These are phyloP conservation scores for Lacerta bilineata DNA, from an alignment of 2,797 vertebrate species.

Conservation along the genomic window DNA sequence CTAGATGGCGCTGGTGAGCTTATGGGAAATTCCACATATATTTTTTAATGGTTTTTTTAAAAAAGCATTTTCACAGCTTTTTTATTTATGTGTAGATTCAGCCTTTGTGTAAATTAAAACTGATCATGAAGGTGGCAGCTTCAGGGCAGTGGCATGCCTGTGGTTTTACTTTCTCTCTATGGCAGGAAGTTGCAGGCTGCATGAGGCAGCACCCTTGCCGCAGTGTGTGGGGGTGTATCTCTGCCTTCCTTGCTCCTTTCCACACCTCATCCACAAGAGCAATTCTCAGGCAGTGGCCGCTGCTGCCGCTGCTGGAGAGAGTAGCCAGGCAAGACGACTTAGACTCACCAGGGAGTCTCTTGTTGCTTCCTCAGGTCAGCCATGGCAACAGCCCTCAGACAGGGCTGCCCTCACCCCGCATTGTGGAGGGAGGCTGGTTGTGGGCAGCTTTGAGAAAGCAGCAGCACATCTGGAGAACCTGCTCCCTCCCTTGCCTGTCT, in stretches of 20 bases:
- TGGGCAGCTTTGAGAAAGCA: not conserved
- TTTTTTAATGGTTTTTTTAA: too few species aligned
- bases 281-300: not conserved
- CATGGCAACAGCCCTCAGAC: not conserved
- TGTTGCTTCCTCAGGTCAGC: not conserved
- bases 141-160: not conserved
- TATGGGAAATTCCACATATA: too few species aligned
- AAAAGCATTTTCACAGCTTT: too few species aligned
- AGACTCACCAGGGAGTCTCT: too few species aligned
- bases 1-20: too few species aligned
- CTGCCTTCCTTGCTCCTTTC: not conserved
- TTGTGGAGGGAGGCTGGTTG: too few species aligned
- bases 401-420: not conserved
- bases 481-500: not conserved
- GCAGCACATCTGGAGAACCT: not conserved
- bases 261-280: not conserved
- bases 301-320: not conserved
- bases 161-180: not conserved
- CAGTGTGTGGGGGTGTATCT: too few species aligned
- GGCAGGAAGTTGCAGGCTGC: not conserved
- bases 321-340: not conserved
- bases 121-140: not conserved
- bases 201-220: not conserved
- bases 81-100: too few species aligned
- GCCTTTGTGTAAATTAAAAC: too few species aligned